Base-by-base conservation (phyloP, 2,888 invertebrate genomes). In the Leptopilina myrica region DNA sequence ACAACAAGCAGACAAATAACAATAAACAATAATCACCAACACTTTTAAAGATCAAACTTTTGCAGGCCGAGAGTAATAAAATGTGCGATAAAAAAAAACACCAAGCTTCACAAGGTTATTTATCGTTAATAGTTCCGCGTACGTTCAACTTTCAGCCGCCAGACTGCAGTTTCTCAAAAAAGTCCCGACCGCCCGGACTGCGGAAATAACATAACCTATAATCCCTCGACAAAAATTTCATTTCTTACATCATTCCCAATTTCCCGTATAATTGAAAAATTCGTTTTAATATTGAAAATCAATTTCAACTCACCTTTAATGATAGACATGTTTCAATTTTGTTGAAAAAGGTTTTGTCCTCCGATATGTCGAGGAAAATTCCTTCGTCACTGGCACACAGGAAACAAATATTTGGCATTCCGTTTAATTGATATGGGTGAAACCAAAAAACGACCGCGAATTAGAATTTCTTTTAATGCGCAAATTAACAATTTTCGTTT, bases 341-440 rank as follows among this genome's bases (percentile, higher is more conserved):
- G 11, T 82, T 79, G 43, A 80, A 79, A 75, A 89, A 83, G 26
- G 83, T 80, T n/a, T 87, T 88, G 43, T 87, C 85, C 4, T 84
- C 67, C 3, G 88, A 87, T 77, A 91, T 82, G 73, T 91, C 89
- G 78, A 91, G 80, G 73, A 91, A 88, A 59, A 90, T 82, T 56
- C 91, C 91, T 81, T 91, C 90, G 79, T 91, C 88, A 79, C 87
- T 90, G 2, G 90, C 90, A 80, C 91, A 91, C 20, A 91, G 80
- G 69, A 89, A 88, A 84, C 91, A 91, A 80, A 84, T 84, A 78
- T 86, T 83, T 67, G 88, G 75, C 91, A 91, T 86, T 69, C 53
- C 53, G 26, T 69, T 8, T 49, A 12, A 2, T 49, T 49, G 12
- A 49, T 49, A 46, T 14, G 14, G 6, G 76, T 7, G n/a, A 49